Evolutionary conservation across 2,113 vertebrate genomes (phyloP), one percentile per base, ranked within the genome.

Genomic region (Trematomus loennbergii): DNA sequence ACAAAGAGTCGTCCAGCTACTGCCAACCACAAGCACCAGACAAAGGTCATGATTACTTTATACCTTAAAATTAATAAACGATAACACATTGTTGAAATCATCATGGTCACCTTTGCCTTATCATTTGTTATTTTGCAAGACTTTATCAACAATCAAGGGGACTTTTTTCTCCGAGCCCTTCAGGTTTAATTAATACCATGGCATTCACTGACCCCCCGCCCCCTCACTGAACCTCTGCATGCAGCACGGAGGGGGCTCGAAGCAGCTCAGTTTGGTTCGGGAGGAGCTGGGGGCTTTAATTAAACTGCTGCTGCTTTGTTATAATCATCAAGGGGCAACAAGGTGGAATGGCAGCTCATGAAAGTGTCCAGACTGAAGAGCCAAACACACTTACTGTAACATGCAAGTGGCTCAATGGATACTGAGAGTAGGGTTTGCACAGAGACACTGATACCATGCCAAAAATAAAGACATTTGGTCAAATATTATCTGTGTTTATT

Each of bases 271-370:
- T 54, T 53, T 72, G 8, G 49, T 59, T 60, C 17, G 36, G 8
- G 67, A 73, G 43, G 1, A 64, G 33, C 45, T 20, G 2, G n/a
- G n/a, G 45, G 43, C 61, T 62, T 74, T 72, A 79, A 85, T 76
- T 67, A 64, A 83, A 57, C 36, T 25, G 3, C 20, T 8, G 61
- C 18, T 64, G 59, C 65, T 54, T 16, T n/a, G 50, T 36, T 61
- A 20, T 63, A 70, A 77, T 76, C 63, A 72, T 20, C 49, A 18
- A 54, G 54, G 15, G 48, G 48, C 55, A 58, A 59, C 72, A 22
- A 72, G 49, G 54, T 53, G 40, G 40, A 36, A 40, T n/a, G 49
- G 63, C 59, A 53, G 60, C 64, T 79, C 66, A 75, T 84, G 52
- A 81, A 71, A 36, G 68, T 59, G 58, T 67, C 45, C 50, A 9